Base-by-base conservation (phyloP, 1,140 invertebrate species). In the Uloborus diversus region DNA sequence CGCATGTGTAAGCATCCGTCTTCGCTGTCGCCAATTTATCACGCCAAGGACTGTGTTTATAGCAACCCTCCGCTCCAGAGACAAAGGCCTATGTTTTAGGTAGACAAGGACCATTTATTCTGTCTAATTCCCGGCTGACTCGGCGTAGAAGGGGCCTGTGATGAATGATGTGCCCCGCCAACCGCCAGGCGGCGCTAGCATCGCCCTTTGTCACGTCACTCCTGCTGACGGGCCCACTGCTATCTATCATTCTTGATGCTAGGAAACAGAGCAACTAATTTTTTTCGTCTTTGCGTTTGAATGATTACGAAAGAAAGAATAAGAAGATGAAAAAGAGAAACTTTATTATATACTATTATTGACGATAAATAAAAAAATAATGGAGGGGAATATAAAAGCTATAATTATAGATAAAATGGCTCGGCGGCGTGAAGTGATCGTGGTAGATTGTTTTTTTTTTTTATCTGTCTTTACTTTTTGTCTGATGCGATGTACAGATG, bases 11-110 rank as follows among this genome's bases (percentile, higher is more conserved):
- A 20, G n/a, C n/a, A 53, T 53, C 9, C 17, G 27, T 28, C 37
- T 64, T 30, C 65, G 28, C 69, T 33, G 42, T 75, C 71, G 71
- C 71, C 71, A 75, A 75, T 75, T 64, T 53, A 75, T 75, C 71
- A 75, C 71, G 71, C 71, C 71, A 75, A 75, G 47, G 37, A 9
- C 71, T 64, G 47, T 75, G 71, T 75, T 75, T 75, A 75, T 75
- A 64, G 71, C 71, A 75, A 75, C 71, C 69, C 59, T 7, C 37
- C 28, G 59, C 59, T 33, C 57, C 23, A 64, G 71, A 75, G 71
- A 75, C 71, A 75, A 75, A 75, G 71, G 71, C 71, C 71, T 75
- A 64, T 75, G 71, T 75, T 75, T 75, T 75, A 75, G 59, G 71
- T 33, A 75, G 71, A 75, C 71, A 75, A 75, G 71, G 71, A 64